phyloP scores from a whole-genome alignment of 2,797 vertebrate genomes.

The Melanotaenia maccullochi region DNA sequence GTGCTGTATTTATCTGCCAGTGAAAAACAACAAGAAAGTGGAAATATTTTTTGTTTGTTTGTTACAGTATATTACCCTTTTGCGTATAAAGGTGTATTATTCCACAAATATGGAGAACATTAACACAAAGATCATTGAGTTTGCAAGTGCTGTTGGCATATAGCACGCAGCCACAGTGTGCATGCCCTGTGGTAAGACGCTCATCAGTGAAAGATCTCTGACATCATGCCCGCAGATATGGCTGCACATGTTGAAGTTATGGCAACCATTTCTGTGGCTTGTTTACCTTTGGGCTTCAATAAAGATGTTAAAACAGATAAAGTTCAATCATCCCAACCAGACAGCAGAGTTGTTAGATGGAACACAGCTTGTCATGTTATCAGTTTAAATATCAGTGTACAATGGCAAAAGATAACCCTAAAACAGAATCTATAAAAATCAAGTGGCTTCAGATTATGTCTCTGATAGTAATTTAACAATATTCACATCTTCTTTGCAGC shows the following conservation, averaged over 20 bases:
- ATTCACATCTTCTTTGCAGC: background rate
- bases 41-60: too few species aligned
- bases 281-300: background rate
- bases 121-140: background rate
- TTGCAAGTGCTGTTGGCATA: background rate
- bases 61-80: too few species aligned
- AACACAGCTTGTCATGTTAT: too few species aligned
- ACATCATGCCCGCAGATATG: too few species aligned
- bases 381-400: too few species aligned
- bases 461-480: background rate
- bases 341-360: background rate
- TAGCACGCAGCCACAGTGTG: background rate
- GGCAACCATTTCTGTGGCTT: background rate
- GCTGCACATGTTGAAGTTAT: background rate
- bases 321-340: background rate
- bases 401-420: too few species aligned
- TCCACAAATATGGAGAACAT: background rate
- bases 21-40: background rate
- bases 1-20: too few species aligned
- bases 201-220: background rate
- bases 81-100: too few species aligned
- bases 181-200: background rate
- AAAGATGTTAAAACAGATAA: background rate
- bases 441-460: background rate
- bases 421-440: background rate